A percentile compares a stretch with the other conserved stretches of the same genome.
Conservation (phyloP, 2,797 vertebrate genomes). For the Gouania willdenowi region DNA sequence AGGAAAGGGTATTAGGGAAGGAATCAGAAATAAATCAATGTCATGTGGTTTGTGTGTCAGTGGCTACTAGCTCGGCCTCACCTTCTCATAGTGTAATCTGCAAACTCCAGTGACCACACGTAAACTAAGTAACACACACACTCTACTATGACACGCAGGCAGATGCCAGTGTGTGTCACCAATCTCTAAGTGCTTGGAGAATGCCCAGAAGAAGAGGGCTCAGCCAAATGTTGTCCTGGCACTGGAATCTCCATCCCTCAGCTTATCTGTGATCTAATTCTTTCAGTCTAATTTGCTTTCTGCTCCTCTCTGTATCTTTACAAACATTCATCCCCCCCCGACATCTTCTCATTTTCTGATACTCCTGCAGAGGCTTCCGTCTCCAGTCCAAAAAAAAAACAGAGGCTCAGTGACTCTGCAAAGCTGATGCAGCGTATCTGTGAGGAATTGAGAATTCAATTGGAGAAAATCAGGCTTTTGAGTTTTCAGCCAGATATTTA, state of each 20-base stretch:
- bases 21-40: conserved; percentile 70
- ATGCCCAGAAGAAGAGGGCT: conserved; percentile 39
- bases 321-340: not conserved
- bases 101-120: conserved; percentile 56
- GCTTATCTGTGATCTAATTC: conserved; percentile 34
- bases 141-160: conserved; percentile 34
- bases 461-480: conserved; percentile 60
- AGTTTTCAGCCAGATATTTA: conserved; percentile 69
- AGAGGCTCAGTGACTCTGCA: conserved; percentile 26
- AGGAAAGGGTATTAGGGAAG: conserved; percentile 49
- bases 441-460: conserved; percentile 68
- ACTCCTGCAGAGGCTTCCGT: not conserved
- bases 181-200: conserved; percentile 57
- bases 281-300: conserved; percentile 30
- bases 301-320: conserved; percentile 3
- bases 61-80: conserved; percentile 64
- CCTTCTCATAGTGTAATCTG: conserved; percentile 62
- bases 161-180: conserved; percentile 59
- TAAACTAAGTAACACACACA: not conserved
- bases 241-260: conserved; percentile 37
- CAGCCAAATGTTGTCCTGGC: conserved; percentile 64
- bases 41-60: conserved; percentile 58
- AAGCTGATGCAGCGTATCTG: conserved; percentile 63
- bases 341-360: not conserved
- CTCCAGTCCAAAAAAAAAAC: conserved; percentile 19